Conservation (phyloP, 2,888 invertebrate genomes). For the Resseliella maxima region DNA sequence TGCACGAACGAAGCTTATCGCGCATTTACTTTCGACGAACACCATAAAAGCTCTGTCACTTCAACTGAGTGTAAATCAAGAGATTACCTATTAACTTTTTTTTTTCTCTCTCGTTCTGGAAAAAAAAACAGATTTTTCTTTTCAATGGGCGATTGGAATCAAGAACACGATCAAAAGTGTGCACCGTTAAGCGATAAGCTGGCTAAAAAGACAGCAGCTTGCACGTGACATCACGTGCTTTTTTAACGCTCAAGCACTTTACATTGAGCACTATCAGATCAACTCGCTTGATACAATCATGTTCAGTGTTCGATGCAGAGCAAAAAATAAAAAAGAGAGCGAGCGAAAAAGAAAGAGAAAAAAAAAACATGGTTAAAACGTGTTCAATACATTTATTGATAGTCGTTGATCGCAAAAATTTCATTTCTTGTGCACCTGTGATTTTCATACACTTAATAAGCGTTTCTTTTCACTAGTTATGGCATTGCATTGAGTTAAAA, state of each 20-base stretch:
- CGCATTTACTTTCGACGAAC: background rate
- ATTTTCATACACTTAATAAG: background rate
- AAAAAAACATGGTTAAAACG: background rate
- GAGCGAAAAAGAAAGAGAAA: background rate
- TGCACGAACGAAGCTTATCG: slow-evolving; percentile 51
- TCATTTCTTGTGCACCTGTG: slow-evolving; percentile 43
- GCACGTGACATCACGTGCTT: slow-evolving; percentile 57
- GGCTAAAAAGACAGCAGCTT: slow-evolving; percentile 49
- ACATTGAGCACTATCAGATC: slow-evolving; percentile 16
- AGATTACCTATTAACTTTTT: slow-evolving; percentile 37
- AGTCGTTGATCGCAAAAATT: slow-evolving; percentile 41
- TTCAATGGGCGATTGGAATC: slow-evolving; percentile 28
- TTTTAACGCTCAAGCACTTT: background rate
- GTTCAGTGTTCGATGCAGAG: too few relatives aligned
- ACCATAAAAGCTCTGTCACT: slow-evolving; percentile 50
- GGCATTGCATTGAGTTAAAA: background rate
- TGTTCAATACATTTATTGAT: slow-evolving; percentile 54
- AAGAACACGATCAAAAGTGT: background rate
- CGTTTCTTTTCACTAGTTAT: background rate
- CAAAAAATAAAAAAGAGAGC: too few relatives aligned
- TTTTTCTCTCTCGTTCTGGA: too few relatives aligned
- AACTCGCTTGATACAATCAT: background rate
- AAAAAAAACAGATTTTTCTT: background rate
- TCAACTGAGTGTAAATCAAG: slow-evolving; percentile 18
- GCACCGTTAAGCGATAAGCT: slow-evolving; percentile 11